These are phyloP conservation scores for Spilarctia lutea DNA, from an alignment of 2,888 invertebrate genomes.

Conservation along the genomic window DNA sequence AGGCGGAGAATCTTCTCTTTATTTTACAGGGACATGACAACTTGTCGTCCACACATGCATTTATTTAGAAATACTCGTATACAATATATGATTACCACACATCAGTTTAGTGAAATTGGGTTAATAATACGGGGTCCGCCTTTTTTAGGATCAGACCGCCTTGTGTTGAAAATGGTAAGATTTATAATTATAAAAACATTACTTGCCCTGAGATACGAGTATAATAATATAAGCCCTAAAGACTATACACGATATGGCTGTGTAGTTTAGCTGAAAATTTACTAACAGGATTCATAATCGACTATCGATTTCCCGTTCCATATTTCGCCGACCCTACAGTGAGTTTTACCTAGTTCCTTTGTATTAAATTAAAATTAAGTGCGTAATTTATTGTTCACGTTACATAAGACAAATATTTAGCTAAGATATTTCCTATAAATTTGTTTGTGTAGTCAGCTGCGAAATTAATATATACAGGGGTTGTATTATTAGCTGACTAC, in stretches of 20 bases:
- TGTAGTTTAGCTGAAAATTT: constrained; percentile 17
- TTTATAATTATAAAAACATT: background rate
- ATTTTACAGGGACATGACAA: too few relatives aligned
- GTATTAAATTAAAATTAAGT: constrained; percentile 21
- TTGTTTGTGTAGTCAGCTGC: background rate
- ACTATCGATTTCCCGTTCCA: constrained; percentile 38
- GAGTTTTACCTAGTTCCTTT: constrained; percentile 5
- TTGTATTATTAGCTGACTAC: background rate
- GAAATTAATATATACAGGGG: background rate
- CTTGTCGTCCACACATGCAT: too few relatives aligned
- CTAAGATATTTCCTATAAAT: constrained; percentile 6
- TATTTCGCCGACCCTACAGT: constrained; percentile 22
- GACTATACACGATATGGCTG: constrained; percentile 14
- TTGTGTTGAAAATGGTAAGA: background rate
- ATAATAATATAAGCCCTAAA: constrained; percentile 8
- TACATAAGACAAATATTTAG: constrained; percentile 10
- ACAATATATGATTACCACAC: too few relatives aligned
- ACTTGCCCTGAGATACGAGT: background rate
- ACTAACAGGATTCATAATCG: constrained; percentile 32
- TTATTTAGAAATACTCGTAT: too few relatives aligned
- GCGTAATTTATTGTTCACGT: constrained; percentile 15
- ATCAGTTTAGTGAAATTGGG: background rate
- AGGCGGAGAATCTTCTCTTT: too few relatives aligned
- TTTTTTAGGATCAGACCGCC: background rate
- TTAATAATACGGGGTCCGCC: background rate